Base-by-base conservation (phyloP, 2,888 invertebrate genomes). In the Hecatera dysodea region DNA sequence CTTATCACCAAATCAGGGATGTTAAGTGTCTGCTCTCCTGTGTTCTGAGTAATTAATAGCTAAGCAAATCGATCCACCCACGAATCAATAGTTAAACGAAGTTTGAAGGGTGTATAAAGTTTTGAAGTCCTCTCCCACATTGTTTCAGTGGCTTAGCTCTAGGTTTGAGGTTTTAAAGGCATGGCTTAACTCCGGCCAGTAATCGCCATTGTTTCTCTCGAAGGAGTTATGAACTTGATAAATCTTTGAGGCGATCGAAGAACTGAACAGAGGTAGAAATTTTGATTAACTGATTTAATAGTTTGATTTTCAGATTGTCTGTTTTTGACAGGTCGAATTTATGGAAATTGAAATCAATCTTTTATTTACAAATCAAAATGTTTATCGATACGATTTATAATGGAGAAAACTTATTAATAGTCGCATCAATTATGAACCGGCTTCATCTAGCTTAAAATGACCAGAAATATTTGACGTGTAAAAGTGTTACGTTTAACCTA, bases 31-130 rank as follows among this genome's bases (percentile, higher is more conserved):
- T 68, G 64, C 60, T 71, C 46, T 36, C 27, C 61, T 27, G 50
- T 75, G 66, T 75, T 64, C 57, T 75, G 55, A 70, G 61, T 77
- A 83, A 83, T 80, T 80, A 80, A 83, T 85, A 42, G 55, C 50
- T 56, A 57, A 55, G 60, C 53, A 55, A 61, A 72, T 76, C 62
- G 72, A 79, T 83, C 65, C 50, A 29, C 33, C 62, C 29, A 36
- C 29, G 62, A 62, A 67, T 71, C 71, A 67, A 69, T 78, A n/a
- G n/a, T n/a, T n/a, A 71, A 67, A 67, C 55, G 6, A 36, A 75
- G 59, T 75, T 79, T 50, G 60, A 55, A 76, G 66, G 66, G 46
- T 61, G 36, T 78, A 66, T 67, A 75, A 83, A 82, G 73, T 74
- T 82, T 6, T 12, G 57, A 60, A 68, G 71, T 56, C 61, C 57